Percentiles rank a stretch among this genome's conserved stretches.
Evolutionary conservation across 2,797 vertebrate species (phyloP).

Genomic region (Rallus crepitans): DNA sequence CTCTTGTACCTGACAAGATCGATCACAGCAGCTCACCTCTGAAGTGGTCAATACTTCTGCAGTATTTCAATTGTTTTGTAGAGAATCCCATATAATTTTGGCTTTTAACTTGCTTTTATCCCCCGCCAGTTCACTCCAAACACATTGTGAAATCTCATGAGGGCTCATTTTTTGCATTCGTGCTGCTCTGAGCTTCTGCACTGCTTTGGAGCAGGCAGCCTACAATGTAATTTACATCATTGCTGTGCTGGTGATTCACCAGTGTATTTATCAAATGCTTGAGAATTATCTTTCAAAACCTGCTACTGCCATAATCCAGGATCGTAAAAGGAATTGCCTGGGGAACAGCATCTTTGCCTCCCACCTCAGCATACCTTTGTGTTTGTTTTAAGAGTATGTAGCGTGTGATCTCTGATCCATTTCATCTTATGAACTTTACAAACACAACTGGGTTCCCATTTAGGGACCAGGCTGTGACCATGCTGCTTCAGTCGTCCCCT

Average conservation of each 20-base stretch:
- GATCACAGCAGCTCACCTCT: background rate
- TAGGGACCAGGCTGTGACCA: background rate
- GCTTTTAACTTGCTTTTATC: background rate
- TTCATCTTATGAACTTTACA: background rate
- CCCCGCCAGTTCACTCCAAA: background rate
- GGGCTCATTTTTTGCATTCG: background rate
- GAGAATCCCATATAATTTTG: background rate
- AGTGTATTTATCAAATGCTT: background rate
- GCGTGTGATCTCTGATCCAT: background rate
- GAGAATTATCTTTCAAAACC: background rate
- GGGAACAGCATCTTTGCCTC: background rate
- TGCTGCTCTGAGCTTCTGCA: background rate
- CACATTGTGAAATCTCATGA: background rate
- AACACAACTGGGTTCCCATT: rapidly evolving
- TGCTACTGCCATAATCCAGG: background rate
- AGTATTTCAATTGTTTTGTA: background rate
- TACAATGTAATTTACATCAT: background rate
- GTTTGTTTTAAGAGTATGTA: background rate
- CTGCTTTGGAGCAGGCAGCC: background rate
- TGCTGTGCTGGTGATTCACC: background rate
- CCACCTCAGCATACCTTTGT: background rate
- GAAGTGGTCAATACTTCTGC: background rate
- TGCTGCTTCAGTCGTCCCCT: rapidly evolving
- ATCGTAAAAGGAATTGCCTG: background rate
- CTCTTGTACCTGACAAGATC: background rate